phyloP scores from a whole-genome alignment of 2,113 vertebrate species.

The Tylochromis polylepis region DNA sequence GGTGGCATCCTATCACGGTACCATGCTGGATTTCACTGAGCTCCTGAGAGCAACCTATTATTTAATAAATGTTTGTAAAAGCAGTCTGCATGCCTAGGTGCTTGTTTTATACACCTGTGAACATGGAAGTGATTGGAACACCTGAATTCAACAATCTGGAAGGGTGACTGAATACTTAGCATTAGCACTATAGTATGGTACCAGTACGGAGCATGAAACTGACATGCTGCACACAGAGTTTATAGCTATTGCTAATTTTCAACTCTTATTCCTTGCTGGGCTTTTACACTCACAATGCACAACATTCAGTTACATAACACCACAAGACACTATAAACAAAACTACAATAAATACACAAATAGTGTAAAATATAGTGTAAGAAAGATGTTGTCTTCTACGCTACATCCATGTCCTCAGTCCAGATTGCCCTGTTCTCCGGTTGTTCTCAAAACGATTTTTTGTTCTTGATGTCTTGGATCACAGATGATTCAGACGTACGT shows the following conservation, averaged over 20 bases:
- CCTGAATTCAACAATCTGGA: neutral
- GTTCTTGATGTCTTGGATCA: neutral
- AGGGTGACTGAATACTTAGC: neutral
- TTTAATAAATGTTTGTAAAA: neutral
- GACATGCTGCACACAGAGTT: neutral
- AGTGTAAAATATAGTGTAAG: neutral
- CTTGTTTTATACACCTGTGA: neutral
- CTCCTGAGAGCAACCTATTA: neutral
- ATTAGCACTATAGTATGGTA: neutral
- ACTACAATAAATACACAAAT: neutral
- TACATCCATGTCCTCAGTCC: neutral
- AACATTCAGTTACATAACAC: neutral
- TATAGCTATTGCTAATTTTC: neutral
- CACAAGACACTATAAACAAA: neutral
- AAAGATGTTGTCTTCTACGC: neutral
- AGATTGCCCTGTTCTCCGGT: neutral
- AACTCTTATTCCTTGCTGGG: neutral
- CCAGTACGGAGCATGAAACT: neutral
- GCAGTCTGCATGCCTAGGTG: neutral
- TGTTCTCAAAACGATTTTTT: neutral
- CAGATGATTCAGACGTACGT: slow-evolving; percentile 99
- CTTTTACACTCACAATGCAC: neutral
- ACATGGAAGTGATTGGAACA: neutral
- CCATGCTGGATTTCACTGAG: neutral
- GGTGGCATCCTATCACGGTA: neutral